Base-by-base conservation (phyloP, 2,113 vertebrate species). In the Suricata suricatta region DNA sequence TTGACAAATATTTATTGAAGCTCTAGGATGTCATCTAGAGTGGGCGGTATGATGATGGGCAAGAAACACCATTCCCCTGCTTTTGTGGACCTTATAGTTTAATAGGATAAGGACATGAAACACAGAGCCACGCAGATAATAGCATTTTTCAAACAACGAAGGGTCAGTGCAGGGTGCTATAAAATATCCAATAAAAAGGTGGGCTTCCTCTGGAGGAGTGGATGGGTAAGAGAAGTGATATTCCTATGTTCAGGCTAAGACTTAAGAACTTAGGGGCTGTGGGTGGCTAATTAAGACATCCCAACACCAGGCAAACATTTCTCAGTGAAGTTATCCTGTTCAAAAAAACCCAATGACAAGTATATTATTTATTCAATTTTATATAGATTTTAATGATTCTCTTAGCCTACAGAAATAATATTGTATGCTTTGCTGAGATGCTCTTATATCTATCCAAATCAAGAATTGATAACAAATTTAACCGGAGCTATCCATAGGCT, bases 381-480 rank as follows among this genome's bases (percentile, higher is more conserved):
- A 33, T 50, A 44, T 72, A 66, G 76, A 84, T 84, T 87, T 81
- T 87, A 95, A 92, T 90, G 35, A 29, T 77, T 90, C 35, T 17
- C 17, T 90, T 52, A 19, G 38, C 64, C 29, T 12, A 11, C 64
- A 94, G 29, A 83, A 95, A 94, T 88, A 76, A 52, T 33, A 31
- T 19, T 71, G 6, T 31, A 23, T 35, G 25, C n/a, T 88, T 68
- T 64, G 88, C 54, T 63, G 71, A 95, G 82, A 95, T 85, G 38
- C 14, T 84, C 87, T 94, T 38, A 97, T 92, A 88, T 84, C 31
- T 94, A 81, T 93, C 80, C 96, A 94, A 97, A 89, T 97, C 90
- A 95, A 95, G 91, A 98, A 93, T 82, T 95, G 33, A 44, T 87
- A 69, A 93, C 98, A 85, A 79, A 54, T n/a, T 92, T 96, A 98